These are phyloP conservation scores for Aspidiotus destructor DNA, from an alignment of 2,888 invertebrate genomes.

Conservation along the genomic window DNA sequence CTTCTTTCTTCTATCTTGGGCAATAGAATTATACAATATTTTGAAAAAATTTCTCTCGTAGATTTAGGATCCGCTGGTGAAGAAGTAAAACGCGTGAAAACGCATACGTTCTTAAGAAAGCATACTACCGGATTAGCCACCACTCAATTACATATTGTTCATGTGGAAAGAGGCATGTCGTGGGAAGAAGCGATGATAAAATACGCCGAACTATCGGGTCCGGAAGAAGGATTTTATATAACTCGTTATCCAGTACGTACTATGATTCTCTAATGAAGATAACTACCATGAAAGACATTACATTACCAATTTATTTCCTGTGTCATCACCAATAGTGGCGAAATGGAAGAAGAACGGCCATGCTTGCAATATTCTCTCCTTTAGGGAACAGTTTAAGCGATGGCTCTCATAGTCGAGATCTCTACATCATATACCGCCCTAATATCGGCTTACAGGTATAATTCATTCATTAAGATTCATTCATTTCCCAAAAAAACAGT, in stretches of 20 bases:
- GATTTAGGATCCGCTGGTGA: conserved; percentile 92
- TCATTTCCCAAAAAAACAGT: not conserved
- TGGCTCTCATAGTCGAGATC: conserved; percentile 47
- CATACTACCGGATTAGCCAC: conserved; percentile 87
- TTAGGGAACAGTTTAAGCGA: conserved; percentile 40
- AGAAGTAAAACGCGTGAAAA: conserved; percentile 71
- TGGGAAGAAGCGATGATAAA: conserved; percentile 83
- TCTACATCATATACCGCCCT: conserved; percentile 53
- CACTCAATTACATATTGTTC: conserved; percentile 85
- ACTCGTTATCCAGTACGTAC: conserved; percentile 60
- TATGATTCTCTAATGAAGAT: no score
- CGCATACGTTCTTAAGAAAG: conserved; percentile 71
- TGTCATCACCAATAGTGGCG: conserved; percentile 46
- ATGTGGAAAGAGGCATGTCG: conserved; percentile 85
- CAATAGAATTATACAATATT: not conserved
- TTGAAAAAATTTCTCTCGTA: conserved; percentile 31
- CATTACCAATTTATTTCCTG: not conserved
- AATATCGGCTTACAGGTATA: conserved; percentile 70
- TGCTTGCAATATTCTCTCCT: conserved; percentile 68
- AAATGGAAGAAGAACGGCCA: conserved; percentile 75
- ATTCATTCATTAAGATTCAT: not conserved
- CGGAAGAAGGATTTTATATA: conserved; percentile 85
- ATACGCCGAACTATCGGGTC: conserved; percentile 59
- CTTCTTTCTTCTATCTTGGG: not conserved
- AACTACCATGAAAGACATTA: not conserved